These are phyloP conservation scores for Microplitis mediator DNA, from an alignment of 1,140 invertebrate genomes.

Conservation along the genomic window DNA sequence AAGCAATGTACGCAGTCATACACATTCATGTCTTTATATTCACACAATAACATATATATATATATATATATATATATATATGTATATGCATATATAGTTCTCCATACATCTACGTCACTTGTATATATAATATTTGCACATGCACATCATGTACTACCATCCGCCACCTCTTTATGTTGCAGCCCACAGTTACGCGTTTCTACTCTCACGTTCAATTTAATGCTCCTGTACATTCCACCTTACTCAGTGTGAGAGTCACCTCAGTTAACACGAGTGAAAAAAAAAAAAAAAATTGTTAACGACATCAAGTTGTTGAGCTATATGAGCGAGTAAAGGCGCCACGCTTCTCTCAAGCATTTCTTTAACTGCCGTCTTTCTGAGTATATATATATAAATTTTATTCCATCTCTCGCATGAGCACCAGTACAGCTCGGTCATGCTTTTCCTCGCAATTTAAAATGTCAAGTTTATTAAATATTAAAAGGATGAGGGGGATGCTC, in stretches of 20 bases:
- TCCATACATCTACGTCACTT: neutral
- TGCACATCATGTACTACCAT: slow-evolving; percentile 26
- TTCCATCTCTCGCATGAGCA: slow-evolving; percentile 14
- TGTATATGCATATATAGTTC: neutral
- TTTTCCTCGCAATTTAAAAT: slow-evolving; percentile 28
- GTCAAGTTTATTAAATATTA: slow-evolving; percentile 26
- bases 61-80: neutral
- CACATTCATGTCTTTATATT: neutral
- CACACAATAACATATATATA: neutral
- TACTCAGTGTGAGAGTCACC: neutral
- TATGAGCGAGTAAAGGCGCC: neutral
- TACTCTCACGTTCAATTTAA: slow-evolving; percentile 25
- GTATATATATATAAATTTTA: neutral
- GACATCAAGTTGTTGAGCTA: slow-evolving; percentile 19
- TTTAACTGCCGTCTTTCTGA: neutral
- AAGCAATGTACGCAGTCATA: too few species aligned
- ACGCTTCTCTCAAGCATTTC: neutral
- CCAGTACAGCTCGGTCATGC: neutral
- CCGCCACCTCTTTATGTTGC: slow-evolving; percentile 13
- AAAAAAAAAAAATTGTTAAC: slow-evolving; percentile 8
- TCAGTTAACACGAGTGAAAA: neutral
- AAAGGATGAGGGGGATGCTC: slow-evolving; percentile 10
- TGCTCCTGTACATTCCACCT: slow-evolving; percentile 21
- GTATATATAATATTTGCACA: slow-evolving; percentile 14
- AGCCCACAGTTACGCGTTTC: slow-evolving; percentile 2